Conservation (phyloP, 2,113 vertebrate genomes). For the Sebastes schlegelii region DNA sequence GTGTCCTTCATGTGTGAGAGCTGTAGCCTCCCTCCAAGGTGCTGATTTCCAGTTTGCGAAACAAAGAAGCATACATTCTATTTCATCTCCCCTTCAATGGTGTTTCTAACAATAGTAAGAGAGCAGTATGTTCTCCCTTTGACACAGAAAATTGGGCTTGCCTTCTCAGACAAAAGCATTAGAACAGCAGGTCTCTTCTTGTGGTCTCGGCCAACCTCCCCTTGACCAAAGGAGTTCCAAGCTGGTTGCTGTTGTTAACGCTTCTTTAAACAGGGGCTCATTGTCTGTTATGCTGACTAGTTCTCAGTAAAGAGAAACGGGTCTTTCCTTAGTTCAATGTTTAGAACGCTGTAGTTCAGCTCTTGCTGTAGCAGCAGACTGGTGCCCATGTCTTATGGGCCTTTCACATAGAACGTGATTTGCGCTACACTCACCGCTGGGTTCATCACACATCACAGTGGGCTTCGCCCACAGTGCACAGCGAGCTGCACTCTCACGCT, state of each 20-base stretch:
- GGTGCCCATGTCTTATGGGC: too few species aligned
- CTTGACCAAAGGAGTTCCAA: neutral
- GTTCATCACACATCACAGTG: too few species aligned
- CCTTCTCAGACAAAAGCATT: neutral
- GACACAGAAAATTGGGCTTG: neutral
- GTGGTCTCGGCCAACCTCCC: neutral
- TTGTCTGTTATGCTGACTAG: too few species aligned
- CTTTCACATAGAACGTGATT: too few species aligned
- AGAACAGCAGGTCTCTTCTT: neutral
- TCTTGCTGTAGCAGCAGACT: too few species aligned
- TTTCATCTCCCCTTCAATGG: neutral
- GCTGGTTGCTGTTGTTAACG: neutral
- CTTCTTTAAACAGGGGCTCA: neutral
- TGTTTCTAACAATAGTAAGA: neutral
- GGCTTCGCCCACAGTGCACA: too few species aligned
- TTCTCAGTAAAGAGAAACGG: too few species aligned
- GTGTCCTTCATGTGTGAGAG: neutral
- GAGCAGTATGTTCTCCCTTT: neutral
- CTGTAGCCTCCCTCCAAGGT: neutral
- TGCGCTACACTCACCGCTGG: too few species aligned
- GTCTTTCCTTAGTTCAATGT: too few species aligned
- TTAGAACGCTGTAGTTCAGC: too few species aligned
- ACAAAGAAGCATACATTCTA: neutral
- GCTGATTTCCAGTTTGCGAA: constrained; percentile 2
- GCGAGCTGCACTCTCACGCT: too few species aligned